A percentile compares a stretch with the other conserved stretches of the same genome.
Evolutionary conservation across 2,888 invertebrate genomes (phyloP).

Genomic region (Aspidapion aeneum): DNA sequence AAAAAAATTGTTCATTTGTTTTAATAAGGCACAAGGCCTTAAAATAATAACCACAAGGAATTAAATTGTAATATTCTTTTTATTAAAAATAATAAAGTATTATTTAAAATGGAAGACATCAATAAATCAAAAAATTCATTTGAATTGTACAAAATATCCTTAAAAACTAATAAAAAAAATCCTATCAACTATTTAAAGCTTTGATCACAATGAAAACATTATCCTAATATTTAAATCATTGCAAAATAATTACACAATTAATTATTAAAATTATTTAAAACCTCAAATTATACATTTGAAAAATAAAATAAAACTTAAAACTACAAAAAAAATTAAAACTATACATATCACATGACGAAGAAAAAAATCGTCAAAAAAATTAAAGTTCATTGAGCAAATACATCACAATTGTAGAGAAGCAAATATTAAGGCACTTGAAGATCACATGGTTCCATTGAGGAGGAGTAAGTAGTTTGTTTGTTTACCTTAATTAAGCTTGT

Average conservation of each 20-base stretch:
- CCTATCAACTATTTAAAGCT: not conserved
- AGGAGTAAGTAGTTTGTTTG: not conserved
- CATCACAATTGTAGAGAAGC: constrained; percentile 28
- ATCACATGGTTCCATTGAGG: not conserved
- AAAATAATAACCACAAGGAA: no score
- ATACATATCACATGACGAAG: constrained; percentile 36
- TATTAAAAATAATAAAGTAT: constrained; percentile 1
- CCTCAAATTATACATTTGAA: constrained; percentile 6
- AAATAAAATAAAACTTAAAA: constrained; percentile 29
- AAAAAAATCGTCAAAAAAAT: constrained; percentile 29
- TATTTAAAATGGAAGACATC: not conserved
- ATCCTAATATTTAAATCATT: not conserved
- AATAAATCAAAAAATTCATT: not conserved
- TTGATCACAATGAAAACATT: not conserved
- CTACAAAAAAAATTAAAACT: constrained; percentile 33
- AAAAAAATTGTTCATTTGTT: no score
- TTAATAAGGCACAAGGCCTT: no score
- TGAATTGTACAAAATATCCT: not conserved
- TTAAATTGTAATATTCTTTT: constrained; percentile 10
- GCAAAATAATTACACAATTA: not conserved
- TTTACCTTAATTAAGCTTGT: constrained; percentile 59
- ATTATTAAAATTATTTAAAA: not conserved
- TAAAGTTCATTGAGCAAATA: constrained; percentile 31
- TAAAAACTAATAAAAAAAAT: not conserved
- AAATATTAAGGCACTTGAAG: constrained; percentile 17